Evolutionary conservation across 2,797 vertebrate species (phyloP).

Genomic region (Hapalemur alaotrensis): DNA sequence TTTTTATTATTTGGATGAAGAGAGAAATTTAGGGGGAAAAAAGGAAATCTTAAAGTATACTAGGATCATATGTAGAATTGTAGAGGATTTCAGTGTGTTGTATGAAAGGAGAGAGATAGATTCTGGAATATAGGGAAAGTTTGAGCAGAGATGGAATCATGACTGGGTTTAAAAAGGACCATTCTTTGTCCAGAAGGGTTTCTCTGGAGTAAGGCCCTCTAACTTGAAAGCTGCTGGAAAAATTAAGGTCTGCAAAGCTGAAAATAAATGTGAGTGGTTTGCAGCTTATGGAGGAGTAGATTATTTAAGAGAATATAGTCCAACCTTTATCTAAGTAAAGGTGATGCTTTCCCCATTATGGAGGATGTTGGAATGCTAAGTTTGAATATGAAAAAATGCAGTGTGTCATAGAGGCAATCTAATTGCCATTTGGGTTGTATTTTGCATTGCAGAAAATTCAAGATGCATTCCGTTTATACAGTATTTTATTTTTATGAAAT

Average conservation of each 20-base stretch:
- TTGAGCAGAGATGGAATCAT: slow-evolving; percentile 1
- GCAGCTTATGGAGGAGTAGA: neutral
- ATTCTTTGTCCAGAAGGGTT: neutral
- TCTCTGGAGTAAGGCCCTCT: neutral
- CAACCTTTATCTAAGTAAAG: neutral
- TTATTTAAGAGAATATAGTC: neutral
- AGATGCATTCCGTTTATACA: neutral
- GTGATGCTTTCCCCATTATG: neutral
- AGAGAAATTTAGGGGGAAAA: neutral
- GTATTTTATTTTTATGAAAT: neutral
- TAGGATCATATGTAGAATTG: neutral
- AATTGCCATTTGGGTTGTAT: neutral
- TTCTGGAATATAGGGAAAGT: neutral
- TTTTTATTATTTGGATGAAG: neutral
- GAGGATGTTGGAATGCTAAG: neutral
- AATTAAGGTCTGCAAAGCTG: slow-evolving; percentile 8
- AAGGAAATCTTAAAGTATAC: neutral
- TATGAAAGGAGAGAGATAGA: neutral
- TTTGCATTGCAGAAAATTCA: slow-evolving; percentile 29
- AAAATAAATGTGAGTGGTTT: neutral
- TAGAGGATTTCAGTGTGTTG: neutral
- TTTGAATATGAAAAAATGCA: neutral
- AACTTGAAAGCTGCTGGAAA: neutral
- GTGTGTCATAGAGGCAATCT: neutral
- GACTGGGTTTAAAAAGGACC: neutral